A percentile compares a stretch with the other conserved stretches of the same genome.
Conservation (phyloP, 2,113 vertebrate genomes). For the Pachypanchax playfairii region DNA sequence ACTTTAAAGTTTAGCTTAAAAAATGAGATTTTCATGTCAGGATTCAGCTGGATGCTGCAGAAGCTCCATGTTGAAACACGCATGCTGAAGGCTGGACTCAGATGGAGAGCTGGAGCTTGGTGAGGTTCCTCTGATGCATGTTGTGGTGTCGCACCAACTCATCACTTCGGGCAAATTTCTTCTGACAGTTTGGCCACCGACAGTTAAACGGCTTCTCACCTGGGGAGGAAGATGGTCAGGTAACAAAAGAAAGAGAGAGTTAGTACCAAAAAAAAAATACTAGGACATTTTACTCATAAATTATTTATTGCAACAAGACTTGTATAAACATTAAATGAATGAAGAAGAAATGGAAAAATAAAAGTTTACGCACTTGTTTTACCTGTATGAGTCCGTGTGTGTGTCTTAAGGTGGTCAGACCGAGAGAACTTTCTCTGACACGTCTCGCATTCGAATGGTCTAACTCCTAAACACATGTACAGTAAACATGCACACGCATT, state of each 20-base stretch:
- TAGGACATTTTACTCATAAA: neutral
- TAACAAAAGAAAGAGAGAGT: neutral
- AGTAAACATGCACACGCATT: slow-evolving; percentile 69
- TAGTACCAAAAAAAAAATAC: slow-evolving; percentile 18
- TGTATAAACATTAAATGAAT: slow-evolving; percentile 40
- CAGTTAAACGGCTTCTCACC: slow-evolving; percentile 99
- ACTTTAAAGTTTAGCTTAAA: too few relatives aligned
- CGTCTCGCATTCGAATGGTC: slow-evolving; percentile 99
- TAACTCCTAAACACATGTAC: slow-evolving; percentile 89
- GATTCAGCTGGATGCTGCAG: neutral
- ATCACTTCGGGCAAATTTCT: slow-evolving; percentile 98
- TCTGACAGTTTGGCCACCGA: slow-evolving; percentile 98
- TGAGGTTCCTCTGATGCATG: slow-evolving; percentile 99
- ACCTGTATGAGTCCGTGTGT: slow-evolving; percentile 99
- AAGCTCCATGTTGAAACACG: too few relatives aligned
- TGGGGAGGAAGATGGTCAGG: slow-evolving; percentile 52
- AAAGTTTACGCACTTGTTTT: slow-evolving; percentile 99
- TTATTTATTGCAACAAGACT: neutral
- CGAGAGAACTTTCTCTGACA: slow-evolving; percentile 99
- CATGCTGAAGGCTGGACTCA: slow-evolving; percentile 65
- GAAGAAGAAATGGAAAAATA: slow-evolving; percentile 83
- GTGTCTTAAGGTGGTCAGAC: slow-evolving; percentile 99
- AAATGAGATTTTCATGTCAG: neutral
- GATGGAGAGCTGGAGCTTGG: slow-evolving; percentile 95
- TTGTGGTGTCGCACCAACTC: slow-evolving; percentile 98